phyloP scores from a whole-genome alignment of 2,113 vertebrate genomes.

The Oxyura jamaicensis region DNA sequence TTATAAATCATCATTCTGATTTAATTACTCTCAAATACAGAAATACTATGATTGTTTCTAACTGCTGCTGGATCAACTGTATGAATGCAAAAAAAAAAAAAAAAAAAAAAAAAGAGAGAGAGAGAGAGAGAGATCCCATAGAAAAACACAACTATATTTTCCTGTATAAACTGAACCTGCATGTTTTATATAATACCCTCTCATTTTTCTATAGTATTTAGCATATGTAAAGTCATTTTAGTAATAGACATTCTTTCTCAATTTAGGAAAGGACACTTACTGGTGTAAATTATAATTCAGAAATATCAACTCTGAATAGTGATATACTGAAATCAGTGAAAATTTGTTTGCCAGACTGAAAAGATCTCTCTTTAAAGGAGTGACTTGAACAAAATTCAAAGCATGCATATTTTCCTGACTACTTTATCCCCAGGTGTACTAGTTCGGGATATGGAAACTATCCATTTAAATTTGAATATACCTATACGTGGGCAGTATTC shows the following conservation, averaged over 20 bases:
- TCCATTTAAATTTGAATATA: slow-evolving; percentile 32
- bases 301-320: background rate
- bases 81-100: background rate
- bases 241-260: background rate
- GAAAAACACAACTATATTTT: background rate
- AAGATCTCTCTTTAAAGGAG: background rate
- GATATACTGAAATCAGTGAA: background rate
- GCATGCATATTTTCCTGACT: background rate
- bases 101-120: background rate
- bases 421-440: background rate
- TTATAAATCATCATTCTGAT: background rate
- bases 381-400: background rate
- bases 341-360: background rate
- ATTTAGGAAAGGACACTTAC: background rate
- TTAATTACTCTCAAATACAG: background rate
- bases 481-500: background rate
- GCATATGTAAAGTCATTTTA: background rate
- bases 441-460: background rate
- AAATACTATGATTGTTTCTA: background rate
- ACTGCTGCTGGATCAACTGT: background rate
- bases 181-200: background rate
- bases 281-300: background rate
- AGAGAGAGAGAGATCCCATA: background rate
- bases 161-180: background rate
- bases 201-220: background rate